These are phyloP conservation scores for Odontophorus gujanensis DNA, from an alignment of 2,113 vertebrate genomes.

Conservation along the genomic window DNA sequence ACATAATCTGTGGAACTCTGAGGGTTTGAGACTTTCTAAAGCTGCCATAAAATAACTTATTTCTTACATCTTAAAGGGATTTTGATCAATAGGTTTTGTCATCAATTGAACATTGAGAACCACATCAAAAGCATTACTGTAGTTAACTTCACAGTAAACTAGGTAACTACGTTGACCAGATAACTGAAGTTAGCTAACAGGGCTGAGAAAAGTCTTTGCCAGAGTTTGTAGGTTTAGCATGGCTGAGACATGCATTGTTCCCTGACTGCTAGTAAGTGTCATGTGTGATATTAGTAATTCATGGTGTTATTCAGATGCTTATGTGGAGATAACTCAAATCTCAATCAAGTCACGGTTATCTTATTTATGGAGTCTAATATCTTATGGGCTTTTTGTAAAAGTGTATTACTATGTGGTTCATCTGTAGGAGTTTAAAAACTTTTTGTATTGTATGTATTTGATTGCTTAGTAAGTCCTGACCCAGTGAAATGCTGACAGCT, in stretches of 20 bases:
- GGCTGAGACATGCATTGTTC: not conserved
- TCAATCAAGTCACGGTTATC: not conserved
- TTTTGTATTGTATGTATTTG: not conserved
- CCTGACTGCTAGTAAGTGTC: rapidly evolving
- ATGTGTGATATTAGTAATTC: not conserved
- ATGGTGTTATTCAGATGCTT: not conserved
- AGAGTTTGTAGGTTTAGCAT: not conserved
- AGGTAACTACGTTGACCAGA: not conserved
- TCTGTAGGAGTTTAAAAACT: not conserved
- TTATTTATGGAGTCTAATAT: not conserved
- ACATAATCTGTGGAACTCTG: not conserved
- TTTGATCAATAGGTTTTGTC: not conserved
- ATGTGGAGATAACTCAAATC: not conserved
- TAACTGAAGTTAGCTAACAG: not conserved
- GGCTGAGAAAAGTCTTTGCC: not conserved
- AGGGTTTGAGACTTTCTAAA: not conserved
- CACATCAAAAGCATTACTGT: not conserved
- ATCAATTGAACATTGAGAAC: not conserved
- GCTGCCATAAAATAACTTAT: not conserved
- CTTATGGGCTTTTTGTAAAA: not conserved
- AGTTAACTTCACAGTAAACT: not conserved
- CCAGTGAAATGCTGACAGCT: not conserved
- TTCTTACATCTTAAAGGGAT: not conserved
- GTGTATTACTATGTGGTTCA: not conserved
- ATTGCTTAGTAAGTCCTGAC: not conserved